Evolutionary conservation across 2,888 invertebrate species (phyloP), one percentile per base, ranked within the genome.

Genomic region (Neoascia interrupta): DNA sequence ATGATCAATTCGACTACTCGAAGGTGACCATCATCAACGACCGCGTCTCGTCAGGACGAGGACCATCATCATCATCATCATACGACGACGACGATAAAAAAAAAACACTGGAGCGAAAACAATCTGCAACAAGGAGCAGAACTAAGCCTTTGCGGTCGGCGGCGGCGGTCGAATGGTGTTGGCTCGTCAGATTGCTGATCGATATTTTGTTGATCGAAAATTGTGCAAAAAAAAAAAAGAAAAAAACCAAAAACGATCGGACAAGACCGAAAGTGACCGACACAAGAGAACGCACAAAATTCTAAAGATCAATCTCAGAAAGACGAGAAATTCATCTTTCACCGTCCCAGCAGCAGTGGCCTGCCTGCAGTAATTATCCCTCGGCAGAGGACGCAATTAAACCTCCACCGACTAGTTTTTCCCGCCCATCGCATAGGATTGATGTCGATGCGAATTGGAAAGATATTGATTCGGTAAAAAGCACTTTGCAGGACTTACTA

Each of bases 371-470:
- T 82, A 83, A 83, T 83, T 83, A 83, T 83, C 80, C 63, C 82
- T 81, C 80, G 72, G 75, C 82, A 63, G 61, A 80, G 83, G 83
- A 83, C 82, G 83, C 81, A 82, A 83, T 82, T 82, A 82, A 83
- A 82, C 76, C 73, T 79, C 74, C 75, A 51, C 61, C 56, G 81
- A 81, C 82, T 82, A 82, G 82, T 82, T 82, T 82, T 82, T 79
- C 81, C 34, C 36, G 28, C 31, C 18, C 37, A 58, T 47, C 13
- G 28, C 51, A 53, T 80, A 63, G 61, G 68, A 80, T 73, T 79
- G 79, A 73, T 73, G 73, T 68, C 81, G 66, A 72, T 70, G 47
- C 37, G 66, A 79, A 70, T 76, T 76, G 70, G 72, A 64, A 51
- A 79, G 79, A 66, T 79, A 79, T 79, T 45, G 73, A 73, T 79